Evolutionary conservation across 1,140 invertebrate species (phyloP), one percentile per base, ranked within the genome.

Genomic region (Drosophila santomea): DNA sequence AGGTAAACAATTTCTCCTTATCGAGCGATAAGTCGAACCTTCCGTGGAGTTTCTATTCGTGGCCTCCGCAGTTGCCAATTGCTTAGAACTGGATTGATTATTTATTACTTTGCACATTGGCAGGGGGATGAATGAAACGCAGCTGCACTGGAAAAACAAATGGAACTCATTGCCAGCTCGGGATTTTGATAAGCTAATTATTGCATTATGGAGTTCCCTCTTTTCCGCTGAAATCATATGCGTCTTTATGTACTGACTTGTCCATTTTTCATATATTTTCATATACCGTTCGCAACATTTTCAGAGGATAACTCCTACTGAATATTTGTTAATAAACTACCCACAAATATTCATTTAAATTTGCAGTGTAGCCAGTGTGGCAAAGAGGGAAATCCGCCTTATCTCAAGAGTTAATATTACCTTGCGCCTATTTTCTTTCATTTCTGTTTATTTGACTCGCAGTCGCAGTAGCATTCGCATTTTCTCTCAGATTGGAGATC

Each of bases 21-120:
- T 74, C 72, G 6, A 45, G 12, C 25, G 72, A 74, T 74, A 74
- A 74, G 72, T n/a, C 36, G 25, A 32, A 63, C 68, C 72, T 74
- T 74, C 58, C 58, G 44, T 10, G 3, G 10, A 10, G 32, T 32
- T 41, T 52, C 64, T 44, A 68, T 64, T 64, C 47, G 20, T 44
- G 41, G 62, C 28, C 38, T 52, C 64, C 17, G 64, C 15, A 10
- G 64, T 68, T 68, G 61, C 64, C 64, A 68, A 66, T 68, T 38
- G 60, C 64, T 61, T 20, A 66, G n/a, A 68, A 51, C 4, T 15
- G 20, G 38, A 35, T 64, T 52, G 64, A 64, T 68, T 66, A 52
- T 43, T 44, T 20, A 32, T 44, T 20, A 32, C 32, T 32, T 2
- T 32, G 8, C 57, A 23, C 1, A 52, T 45, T 20, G 59, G 11